Conservation (phyloP, 2,888 invertebrate species). For the Venustoraphidia nigricollis region DNA sequence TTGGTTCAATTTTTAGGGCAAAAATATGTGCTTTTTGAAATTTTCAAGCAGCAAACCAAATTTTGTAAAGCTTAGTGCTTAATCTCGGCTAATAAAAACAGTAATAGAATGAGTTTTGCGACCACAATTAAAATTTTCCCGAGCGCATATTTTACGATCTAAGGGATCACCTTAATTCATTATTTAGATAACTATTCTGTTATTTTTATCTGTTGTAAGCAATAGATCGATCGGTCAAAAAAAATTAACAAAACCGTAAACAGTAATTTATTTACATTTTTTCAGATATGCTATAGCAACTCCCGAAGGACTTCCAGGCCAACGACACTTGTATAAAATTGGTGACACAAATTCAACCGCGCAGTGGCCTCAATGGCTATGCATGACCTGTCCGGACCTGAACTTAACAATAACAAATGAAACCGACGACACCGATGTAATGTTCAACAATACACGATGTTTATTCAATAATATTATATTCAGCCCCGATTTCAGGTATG, state of each 20-base stretch:
- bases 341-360: conserved; percentile 27
- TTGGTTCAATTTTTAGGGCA: too few species aligned
- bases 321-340: conserved; percentile 68
- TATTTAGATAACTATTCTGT: neutral
- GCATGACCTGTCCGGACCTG: conserved; percentile 39
- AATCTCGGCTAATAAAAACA: too few species aligned
- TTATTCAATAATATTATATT: conserved; percentile 48
- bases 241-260: too few species aligned
- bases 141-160: too few species aligned
- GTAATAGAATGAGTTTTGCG: too few species aligned
- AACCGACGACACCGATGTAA: neutral
- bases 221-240: too few species aligned
- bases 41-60: too few species aligned
- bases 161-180: too few species aligned
- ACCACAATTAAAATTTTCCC: too few species aligned
- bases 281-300: conserved; percentile 69
- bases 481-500: conserved; percentile 25
- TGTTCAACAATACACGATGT: conserved; percentile 16
- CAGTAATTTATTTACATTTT: conserved; percentile 8
- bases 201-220: too few species aligned
- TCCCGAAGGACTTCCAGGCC: conserved; percentile 59
- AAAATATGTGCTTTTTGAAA: too few species aligned
- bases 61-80: too few species aligned
- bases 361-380: conserved; percentile 28
- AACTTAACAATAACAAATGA: neutral